These are phyloP conservation scores for Petrophora chlorosata DNA, from an alignment of 2,888 invertebrate genomes.

Conservation along the genomic window DNA sequence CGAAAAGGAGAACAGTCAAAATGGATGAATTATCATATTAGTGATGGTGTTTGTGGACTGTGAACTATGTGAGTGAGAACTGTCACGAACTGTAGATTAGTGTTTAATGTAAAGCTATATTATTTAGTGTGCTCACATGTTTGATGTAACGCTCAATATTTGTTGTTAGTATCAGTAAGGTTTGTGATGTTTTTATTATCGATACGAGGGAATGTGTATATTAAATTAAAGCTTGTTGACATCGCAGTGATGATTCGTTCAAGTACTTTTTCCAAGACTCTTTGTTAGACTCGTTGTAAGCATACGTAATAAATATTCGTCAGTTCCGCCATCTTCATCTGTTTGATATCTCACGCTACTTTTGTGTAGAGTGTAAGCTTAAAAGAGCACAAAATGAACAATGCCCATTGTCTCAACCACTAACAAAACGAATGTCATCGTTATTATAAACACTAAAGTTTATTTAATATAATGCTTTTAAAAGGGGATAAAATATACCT, in stretches of 20 bases:
- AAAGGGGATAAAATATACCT: not conserved
- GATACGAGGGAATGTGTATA: too few species aligned
- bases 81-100: slow-evolving; percentile 8
- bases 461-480: too few species aligned
- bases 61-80: slow-evolving; percentile 10
- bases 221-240: too few species aligned
- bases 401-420: slow-evolving; percentile 1
- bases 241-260: too few species aligned
- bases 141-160: too few species aligned
- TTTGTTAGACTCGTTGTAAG: too few species aligned
- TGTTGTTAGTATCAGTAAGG: too few species aligned
- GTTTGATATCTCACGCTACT: too few species aligned
- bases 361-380: not conserved
- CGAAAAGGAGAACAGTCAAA: slow-evolving; percentile 58
- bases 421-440: not conserved
- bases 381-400: slow-evolving; percentile 4
- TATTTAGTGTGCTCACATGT: not conserved
- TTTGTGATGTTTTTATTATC: too few species aligned
- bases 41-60: slow-evolving; percentile 6
- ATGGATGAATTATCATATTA: slow-evolving; percentile 43
- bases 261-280: too few species aligned
- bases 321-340: too few species aligned
- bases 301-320: too few species aligned
- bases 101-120: not conserved
- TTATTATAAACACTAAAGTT: not conserved